Evolutionary conservation across 1,140 invertebrate species (phyloP).

Genomic region (Papilio glaucus): DNA sequence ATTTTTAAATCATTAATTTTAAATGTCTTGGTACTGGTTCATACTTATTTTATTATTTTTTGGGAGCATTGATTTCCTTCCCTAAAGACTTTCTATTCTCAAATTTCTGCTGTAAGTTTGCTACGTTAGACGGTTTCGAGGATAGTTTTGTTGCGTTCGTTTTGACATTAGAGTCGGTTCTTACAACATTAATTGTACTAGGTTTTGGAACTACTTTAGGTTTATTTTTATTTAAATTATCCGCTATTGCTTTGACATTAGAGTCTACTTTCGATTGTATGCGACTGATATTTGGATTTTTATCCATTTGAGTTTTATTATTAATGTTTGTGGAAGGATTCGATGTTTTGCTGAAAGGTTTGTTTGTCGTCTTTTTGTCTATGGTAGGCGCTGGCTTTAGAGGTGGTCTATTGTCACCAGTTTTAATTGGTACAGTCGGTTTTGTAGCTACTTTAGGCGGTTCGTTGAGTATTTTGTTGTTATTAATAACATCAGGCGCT

Average conservation of each 20-base stretch:
- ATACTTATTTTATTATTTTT: conserved; percentile 56
- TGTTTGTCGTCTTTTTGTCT: conserved; percentile 64
- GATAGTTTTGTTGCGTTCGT: conserved; percentile 82
- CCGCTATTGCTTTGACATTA: conserved; percentile 73
- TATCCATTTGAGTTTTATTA: conserved; percentile 53
- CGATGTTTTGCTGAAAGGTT: conserved; percentile 63
- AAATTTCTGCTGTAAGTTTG: conserved; percentile 90
- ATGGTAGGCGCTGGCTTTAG: conserved; percentile 58
- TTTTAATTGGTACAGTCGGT: conserved; percentile 57
- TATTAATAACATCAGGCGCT: conserved; percentile 85
- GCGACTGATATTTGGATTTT: conserved; percentile 56
- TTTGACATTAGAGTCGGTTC: conserved; percentile 69
- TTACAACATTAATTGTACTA: conserved; percentile 60
- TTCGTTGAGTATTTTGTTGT: conserved; percentile 68
- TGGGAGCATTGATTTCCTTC: conserved; percentile 66
- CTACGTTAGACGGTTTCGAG: conserved; percentile 87
- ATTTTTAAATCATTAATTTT: too few relatives aligned
- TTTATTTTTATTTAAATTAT: conserved; percentile 74
- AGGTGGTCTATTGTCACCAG: conserved; percentile 68
- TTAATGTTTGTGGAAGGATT: conserved; percentile 56
- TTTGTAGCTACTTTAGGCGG: conserved; percentile 66
- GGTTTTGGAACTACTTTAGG: conserved; percentile 77
- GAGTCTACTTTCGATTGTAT: conserved; percentile 67
- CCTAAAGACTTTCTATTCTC: conserved; percentile 83
- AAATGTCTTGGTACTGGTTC: not conserved